Conservation (phyloP, 2,113 vertebrate species). For the Crotophaga sulcirostris region DNA sequence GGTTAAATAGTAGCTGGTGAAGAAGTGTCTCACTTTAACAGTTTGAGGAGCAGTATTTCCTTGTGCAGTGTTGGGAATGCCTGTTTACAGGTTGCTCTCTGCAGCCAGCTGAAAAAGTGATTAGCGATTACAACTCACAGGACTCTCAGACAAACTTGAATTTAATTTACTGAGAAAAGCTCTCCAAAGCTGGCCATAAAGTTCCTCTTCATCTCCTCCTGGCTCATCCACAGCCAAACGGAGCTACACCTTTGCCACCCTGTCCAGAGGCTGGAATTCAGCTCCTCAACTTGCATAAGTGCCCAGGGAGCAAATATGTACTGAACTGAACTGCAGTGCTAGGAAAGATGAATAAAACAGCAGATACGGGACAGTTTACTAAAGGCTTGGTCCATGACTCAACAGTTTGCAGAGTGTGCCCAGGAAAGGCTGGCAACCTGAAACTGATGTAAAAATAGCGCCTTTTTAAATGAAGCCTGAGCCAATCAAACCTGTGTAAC, state of each 20-base stretch:
- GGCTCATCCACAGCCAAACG: background rate
- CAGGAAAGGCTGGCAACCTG: conserved; percentile 22
- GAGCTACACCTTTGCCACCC: background rate
- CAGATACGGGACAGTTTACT: background rate
- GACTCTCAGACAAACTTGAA: background rate
- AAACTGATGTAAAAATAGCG: conserved; percentile 36
- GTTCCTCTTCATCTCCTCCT: background rate
- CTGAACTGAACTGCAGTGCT: background rate
- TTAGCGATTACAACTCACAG: background rate
- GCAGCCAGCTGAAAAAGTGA: background rate
- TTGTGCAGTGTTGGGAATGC: background rate
- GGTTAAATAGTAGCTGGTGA: background rate
- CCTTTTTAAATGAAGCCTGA: background rate
- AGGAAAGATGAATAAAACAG: conserved; percentile 13
- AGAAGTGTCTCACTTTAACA: background rate
- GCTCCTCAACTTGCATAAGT: background rate
- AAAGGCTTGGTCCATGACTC: conserved; percentile 3
- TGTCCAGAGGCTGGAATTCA: background rate
- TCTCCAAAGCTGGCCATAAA: background rate
- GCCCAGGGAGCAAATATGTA: background rate
- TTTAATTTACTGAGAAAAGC: background rate
- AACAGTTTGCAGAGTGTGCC: background rate
- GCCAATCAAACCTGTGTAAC: background rate
- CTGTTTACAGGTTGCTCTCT: background rate
- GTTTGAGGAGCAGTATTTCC: background rate